Conservation (phyloP, 2,888 invertebrate species). For the Gerris lacustris region DNA sequence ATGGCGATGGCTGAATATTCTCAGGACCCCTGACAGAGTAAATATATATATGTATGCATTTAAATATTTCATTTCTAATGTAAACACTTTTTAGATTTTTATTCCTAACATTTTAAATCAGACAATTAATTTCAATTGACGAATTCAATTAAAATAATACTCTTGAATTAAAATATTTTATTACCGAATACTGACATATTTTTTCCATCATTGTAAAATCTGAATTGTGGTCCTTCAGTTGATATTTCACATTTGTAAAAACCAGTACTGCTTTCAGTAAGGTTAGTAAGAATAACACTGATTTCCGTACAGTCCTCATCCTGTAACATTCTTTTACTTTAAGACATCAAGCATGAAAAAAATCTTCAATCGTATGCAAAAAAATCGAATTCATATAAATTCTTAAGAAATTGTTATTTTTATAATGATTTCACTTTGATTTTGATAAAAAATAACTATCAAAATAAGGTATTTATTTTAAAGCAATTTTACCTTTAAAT, state of each 20-base stretch:
- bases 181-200: conserved; percentile 19
- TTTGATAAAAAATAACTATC: too few species aligned
- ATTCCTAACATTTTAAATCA: too few species aligned
- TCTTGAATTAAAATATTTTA: background rate
- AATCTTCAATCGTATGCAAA: too few species aligned
- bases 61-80: background rate
- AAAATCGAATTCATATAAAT: too few species aligned
- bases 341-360: too few species aligned
- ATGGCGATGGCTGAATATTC: too few species aligned
- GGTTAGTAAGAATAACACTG: background rate
- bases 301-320: background rate
- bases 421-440: too few species aligned
- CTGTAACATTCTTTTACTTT: background rate
- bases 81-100: background rate
- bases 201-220: conserved; percentile 14
- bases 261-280: conserved; percentile 11
- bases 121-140: background rate
- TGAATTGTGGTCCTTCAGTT: conserved; percentile 7
- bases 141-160: background rate
- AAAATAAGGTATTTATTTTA: too few species aligned
- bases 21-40: background rate
- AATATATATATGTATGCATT: background rate
- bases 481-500: background rate
- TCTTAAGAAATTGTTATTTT: too few species aligned
- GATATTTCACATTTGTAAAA: conserved; percentile 19